Evolutionary conservation across 2,888 invertebrate species (phyloP).

Genomic region (Drosophila anceps): DNA sequence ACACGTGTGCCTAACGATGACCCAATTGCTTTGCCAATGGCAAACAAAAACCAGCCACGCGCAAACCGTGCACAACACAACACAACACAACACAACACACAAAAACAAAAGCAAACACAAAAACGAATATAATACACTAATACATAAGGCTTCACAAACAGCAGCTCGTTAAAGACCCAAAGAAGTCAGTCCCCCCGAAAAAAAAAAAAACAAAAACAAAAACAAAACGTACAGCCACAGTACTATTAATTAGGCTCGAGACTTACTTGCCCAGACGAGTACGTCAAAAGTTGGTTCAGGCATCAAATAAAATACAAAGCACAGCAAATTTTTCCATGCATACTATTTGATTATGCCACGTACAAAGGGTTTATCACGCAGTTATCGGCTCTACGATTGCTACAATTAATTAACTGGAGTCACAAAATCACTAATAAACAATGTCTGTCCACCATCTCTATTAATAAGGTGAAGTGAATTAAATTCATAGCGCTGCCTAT

Average conservation of each 20-base stretch:
- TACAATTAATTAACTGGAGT: constrained; percentile 8
- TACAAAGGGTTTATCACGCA: constrained; percentile 15
- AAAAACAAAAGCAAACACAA: constrained; percentile 16
- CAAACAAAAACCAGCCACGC: constrained; percentile 54
- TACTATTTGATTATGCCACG: constrained; percentile 24
- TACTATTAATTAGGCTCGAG: constrained; percentile 39
- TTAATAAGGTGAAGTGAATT: background rate
- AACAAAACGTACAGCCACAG: constrained; percentile 11
- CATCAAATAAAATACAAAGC: constrained; percentile 15
- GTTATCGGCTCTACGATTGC: constrained; percentile 15
- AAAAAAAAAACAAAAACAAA: constrained; percentile 3
- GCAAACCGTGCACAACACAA: constrained; percentile 29
- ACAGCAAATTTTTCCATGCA: constrained; percentile 6
- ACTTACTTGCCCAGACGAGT: constrained; percentile 34
- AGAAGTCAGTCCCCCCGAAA: constrained; percentile 11
- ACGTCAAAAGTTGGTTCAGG: constrained; percentile 16
- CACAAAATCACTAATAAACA: background rate
- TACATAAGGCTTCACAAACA: constrained; percentile 27
- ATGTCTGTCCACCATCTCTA: background rate
- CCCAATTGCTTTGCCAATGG: constrained; percentile 65
- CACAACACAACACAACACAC: constrained; percentile 9
- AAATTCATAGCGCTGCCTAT: background rate
- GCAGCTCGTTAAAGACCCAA: constrained; percentile 34
- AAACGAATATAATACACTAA: constrained; percentile 13
- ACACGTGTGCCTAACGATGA: constrained; percentile 81